Evolutionary conservation across 2,113 vertebrate genomes (phyloP).

Genomic region (Erinaceus europaeus): DNA sequence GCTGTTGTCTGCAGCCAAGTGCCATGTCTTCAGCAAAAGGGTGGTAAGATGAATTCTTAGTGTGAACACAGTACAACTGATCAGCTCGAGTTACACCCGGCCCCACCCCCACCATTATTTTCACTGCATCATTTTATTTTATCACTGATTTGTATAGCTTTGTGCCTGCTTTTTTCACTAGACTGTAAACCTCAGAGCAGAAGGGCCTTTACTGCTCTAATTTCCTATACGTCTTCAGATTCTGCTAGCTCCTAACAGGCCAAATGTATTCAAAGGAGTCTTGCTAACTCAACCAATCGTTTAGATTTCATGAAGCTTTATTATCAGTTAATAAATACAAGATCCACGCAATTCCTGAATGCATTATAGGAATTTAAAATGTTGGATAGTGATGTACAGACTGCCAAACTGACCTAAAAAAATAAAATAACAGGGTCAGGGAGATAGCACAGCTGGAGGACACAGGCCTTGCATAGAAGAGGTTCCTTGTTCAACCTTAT

Average conservation of each 20-base stretch:
- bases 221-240: neutral
- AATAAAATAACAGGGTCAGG: too few species aligned
- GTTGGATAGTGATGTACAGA: too few species aligned
- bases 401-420: too few species aligned
- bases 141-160: neutral
- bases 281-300: neutral
- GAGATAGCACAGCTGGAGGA: too few species aligned
- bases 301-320: constrained; percentile 27
- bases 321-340: neutral
- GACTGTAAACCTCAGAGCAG: neutral
- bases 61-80: neutral
- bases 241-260: neutral
- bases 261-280: neutral
- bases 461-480: too few species aligned
- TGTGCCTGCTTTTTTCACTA: neutral
- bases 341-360: neutral
- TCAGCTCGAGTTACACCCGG: neutral
- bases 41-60: too few species aligned
- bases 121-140: neutral
- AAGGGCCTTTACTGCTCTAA: neutral
- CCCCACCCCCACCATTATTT: neutral
- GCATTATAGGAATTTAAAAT: constrained; percentile 42
- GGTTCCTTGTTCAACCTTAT: too few species aligned
- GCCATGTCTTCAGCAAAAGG: neutral
- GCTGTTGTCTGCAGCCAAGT: neutral